Percentiles rank a stretch among this genome's conserved stretches.
Conservation (phyloP, 2,888 invertebrate genomes). For the Cryptops parisi region DNA sequence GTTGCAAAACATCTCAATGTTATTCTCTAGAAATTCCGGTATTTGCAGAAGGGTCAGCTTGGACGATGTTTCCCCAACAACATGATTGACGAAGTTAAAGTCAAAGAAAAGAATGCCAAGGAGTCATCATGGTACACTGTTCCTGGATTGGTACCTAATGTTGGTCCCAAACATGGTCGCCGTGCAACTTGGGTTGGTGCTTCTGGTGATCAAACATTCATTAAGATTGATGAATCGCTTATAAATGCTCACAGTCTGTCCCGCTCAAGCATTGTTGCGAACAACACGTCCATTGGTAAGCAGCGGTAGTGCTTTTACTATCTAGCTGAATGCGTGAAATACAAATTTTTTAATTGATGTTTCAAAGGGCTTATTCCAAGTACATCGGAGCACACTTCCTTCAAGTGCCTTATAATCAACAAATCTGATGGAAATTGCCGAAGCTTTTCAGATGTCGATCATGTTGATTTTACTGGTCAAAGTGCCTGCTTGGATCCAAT, state of each 20-base stretch:
- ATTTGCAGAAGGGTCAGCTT: constrained; percentile 44
- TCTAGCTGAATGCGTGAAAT: neutral
- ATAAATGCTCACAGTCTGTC: constrained; percentile 79
- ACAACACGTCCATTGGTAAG: constrained; percentile 65
- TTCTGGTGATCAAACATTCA: constrained; percentile 89
- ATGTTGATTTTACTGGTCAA: constrained; percentile 66
- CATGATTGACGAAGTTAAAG: constrained; percentile 15
- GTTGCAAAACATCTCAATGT: too few species aligned
- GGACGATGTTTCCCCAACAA: constrained; percentile 36
- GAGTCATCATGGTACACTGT: constrained; percentile 40
- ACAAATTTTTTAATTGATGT: neutral
- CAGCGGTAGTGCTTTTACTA: constrained; percentile 12
- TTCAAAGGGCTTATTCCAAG: constrained; percentile 73
- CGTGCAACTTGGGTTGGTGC: constrained; percentile 88
- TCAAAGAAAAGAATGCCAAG: constrained; percentile 19
- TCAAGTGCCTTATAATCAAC: constrained; percentile 78
- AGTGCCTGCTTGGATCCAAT: constrained; percentile 75
- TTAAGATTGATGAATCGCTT: constrained; percentile 81
- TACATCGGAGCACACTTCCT: constrained; percentile 55
- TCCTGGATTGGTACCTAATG: constrained; percentile 59
- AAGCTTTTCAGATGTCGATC: constrained; percentile 65
- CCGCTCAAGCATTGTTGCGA: constrained; percentile 77
- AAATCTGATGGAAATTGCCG: constrained; percentile 76
- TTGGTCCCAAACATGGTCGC: constrained; percentile 72
- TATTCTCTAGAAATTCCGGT: neutral